Evolutionary conservation across 1,140 invertebrate genomes (phyloP), one percentile per base, ranked within the genome.

Genomic region (Atopsyche davidsoni): DNA sequence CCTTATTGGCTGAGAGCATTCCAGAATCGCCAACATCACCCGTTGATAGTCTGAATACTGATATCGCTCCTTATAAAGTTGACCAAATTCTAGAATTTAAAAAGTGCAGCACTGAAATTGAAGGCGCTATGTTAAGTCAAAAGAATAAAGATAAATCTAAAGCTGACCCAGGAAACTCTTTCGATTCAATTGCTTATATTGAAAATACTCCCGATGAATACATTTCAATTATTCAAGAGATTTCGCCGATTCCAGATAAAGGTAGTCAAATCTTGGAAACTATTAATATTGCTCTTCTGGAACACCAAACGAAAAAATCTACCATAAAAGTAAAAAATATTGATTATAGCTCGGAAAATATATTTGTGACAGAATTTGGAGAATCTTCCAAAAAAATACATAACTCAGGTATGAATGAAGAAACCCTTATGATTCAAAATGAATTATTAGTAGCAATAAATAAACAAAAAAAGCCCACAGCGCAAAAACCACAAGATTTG

Each of bases 1-100:
- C 61, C 4, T 59, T 65, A 24, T 57, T 59, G 38, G 55, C 61
- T 38, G 63, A 70, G 57, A 53, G 63, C 36, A 68, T 68, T 34
- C 67, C 66, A 0, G 68, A 69, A 52, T 65, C 68, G 0, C 64
- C 67, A 10, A 66, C 64, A 24, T 63, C 65, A 2, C 63, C 69
- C 21, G 45, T 60, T 4, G 59, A 63, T 46, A 59, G 59, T 35
- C 62, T 59, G 16, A 56, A 60, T 2, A 51, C 63, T 7, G 55
- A 61, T 2, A 36, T 62, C 39, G 61, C 57, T n/a, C 58, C 56
- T 6, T n/a, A n/a, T n/a, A 69, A 67, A 41, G 62, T 65, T 9
- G 67, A 66, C 14, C 63, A 64, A 52, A 67, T 69, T 28, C 52
- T 67, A 14, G 65, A 65, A 44, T 68, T 70, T 51, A 69, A 66